Evolutionary conservation across 2,888 invertebrate genomes (phyloP).

Genomic region (Sphaerophoria taeniata): DNA sequence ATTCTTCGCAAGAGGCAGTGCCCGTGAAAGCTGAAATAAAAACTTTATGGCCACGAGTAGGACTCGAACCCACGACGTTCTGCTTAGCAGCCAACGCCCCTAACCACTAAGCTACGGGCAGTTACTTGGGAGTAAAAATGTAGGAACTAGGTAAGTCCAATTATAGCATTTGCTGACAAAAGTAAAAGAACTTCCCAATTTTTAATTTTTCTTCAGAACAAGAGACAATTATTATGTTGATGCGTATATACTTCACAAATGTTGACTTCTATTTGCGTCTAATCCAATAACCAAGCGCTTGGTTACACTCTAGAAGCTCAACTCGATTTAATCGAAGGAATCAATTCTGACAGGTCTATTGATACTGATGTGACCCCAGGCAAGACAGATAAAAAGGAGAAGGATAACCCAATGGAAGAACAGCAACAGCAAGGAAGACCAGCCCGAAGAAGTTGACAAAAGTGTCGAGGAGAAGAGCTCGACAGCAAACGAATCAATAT

Average conservation of each 20-base stretch:
- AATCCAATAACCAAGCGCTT: slow-evolving; percentile 94
- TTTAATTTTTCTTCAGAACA: slow-evolving; percentile 88
- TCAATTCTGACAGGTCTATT: slow-evolving; percentile 83
- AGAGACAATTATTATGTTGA: slow-evolving; percentile 88
- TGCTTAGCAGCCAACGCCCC: too few species aligned
- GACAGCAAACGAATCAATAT: slow-evolving; percentile 81
- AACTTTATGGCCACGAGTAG: too few species aligned
- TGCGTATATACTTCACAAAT: slow-evolving; percentile 94
- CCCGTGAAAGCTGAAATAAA: too few species aligned
- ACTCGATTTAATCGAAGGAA: slow-evolving; percentile 86
- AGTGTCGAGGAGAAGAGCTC: slow-evolving; percentile 81
- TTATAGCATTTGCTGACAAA: slow-evolving; percentile 86
- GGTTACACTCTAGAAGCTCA: slow-evolving; percentile 90
- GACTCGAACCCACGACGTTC: too few species aligned
- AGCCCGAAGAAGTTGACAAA: slow-evolving; percentile 3
- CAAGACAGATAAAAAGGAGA: slow-evolving; percentile 81
- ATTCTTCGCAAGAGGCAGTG: too few species aligned
- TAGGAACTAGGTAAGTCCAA: slow-evolving; percentile 87
- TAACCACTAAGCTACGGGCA: too few species aligned
- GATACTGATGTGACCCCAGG: slow-evolving; percentile 82
- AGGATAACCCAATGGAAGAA: slow-evolving; percentile 83
- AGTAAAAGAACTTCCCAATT: slow-evolving; percentile 87
- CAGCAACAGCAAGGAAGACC: slow-evolving; percentile 81
- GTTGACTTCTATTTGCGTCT: slow-evolving; percentile 93
- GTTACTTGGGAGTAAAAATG: slow-evolving; percentile 87